phyloP scores from a whole-genome alignment of 1,140 invertebrate species.

The Hylyphantes graminicola region DNA sequence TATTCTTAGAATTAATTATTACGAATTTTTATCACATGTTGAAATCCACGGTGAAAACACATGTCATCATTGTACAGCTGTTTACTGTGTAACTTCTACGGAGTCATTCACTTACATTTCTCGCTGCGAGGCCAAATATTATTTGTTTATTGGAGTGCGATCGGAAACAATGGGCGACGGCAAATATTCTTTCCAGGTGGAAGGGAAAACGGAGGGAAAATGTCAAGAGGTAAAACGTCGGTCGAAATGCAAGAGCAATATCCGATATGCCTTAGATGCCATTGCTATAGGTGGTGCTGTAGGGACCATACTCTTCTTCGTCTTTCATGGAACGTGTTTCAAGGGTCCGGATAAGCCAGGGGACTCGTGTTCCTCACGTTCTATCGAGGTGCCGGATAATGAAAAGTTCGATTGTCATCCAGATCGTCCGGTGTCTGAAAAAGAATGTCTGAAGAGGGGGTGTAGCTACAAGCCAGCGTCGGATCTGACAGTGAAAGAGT shows the following conservation, averaged over 20 bases:
- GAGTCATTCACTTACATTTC: too few relatives aligned
- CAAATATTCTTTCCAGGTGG: too few relatives aligned
- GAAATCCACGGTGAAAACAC: too few relatives aligned
- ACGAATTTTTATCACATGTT: too few relatives aligned
- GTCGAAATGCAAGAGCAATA: neutral
- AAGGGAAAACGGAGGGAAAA: too few relatives aligned
- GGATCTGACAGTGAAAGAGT: neutral
- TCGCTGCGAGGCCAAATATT: too few relatives aligned
- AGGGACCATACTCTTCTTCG: slow-evolving; percentile 24
- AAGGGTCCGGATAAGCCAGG: neutral
- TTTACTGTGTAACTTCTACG: too few relatives aligned
- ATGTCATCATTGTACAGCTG: too few relatives aligned
- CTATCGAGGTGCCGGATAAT: neutral
- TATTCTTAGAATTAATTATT: too few relatives aligned
- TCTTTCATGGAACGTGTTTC: slow-evolving; percentile 24
- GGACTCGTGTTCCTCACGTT: neutral
- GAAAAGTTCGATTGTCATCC: slow-evolving; percentile 69
- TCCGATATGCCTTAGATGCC: neutral
- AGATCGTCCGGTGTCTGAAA: slow-evolving; percentile 63
- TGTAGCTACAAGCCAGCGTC: slow-evolving; percentile 68
- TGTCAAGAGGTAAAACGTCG: too few relatives aligned
- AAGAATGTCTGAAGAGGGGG: slow-evolving; percentile 66
- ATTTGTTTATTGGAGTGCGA: too few relatives aligned
- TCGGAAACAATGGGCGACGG: too few relatives aligned
- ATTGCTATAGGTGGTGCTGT: neutral